Conservation (phyloP, 2,797 vertebrate species). For the Danio aesculapii region DNA sequence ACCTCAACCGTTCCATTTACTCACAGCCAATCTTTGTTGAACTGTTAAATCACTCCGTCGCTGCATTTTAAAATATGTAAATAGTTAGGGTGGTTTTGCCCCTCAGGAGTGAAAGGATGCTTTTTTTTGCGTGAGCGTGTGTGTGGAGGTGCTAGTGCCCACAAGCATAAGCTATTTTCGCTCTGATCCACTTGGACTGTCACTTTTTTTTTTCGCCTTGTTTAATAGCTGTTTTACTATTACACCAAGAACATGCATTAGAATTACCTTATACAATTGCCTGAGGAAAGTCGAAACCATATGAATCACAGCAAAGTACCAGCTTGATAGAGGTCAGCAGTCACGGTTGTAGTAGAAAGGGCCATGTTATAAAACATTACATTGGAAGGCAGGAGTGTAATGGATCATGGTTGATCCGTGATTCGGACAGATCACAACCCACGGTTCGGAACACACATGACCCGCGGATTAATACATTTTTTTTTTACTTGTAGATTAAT, state of each 20-base stretch:
- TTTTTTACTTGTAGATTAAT: too few relatives aligned
- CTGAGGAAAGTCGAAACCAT: conserved; percentile 13
- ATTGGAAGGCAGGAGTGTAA: background rate
- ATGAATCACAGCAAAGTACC: conserved; percentile 5
- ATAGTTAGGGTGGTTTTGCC: conserved; percentile 53
- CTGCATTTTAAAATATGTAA: conserved; percentile 63
- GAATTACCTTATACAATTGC: conserved; percentile 24
- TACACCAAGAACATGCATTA: conserved; percentile 21
- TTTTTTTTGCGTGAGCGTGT: conserved; percentile 1
- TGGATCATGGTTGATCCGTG: too few relatives aligned
- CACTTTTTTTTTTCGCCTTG: conserved; percentile 6
- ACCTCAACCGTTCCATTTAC: conserved; percentile 60
- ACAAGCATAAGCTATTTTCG: conserved; percentile 38
- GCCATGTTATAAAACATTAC: background rate
- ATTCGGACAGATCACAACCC: too few relatives aligned
- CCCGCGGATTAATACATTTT: too few relatives aligned
- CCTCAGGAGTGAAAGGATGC: conserved; percentile 42
- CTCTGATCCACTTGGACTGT: conserved; percentile 31
- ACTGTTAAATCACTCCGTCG: conserved; percentile 59
- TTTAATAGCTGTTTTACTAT: conserved; percentile 41
- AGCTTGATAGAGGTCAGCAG: conserved; percentile 34
- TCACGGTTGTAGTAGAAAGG: background rate
- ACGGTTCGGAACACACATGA: too few relatives aligned
- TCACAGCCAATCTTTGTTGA: conserved; percentile 60
- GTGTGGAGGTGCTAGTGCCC: conserved; percentile 24